Evolutionary conservation across 2,113 vertebrate species (phyloP).

Genomic region (Oophaga pumilio): DNA sequence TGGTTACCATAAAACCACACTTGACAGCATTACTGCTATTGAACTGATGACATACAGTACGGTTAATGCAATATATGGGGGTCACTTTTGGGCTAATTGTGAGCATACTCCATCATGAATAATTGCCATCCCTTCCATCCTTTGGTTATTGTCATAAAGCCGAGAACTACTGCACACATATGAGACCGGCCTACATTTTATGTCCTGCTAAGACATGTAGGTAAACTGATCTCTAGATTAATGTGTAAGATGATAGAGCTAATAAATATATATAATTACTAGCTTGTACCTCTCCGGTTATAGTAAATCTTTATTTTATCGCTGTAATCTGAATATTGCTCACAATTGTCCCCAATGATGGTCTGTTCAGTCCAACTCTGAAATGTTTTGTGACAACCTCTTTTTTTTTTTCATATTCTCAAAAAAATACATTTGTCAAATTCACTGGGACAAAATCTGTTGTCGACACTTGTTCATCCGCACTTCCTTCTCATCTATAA

Average conservation of each 20-base stretch:
- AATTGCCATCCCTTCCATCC: neutral
- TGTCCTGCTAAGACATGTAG: neutral
- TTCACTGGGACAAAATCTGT: neutral
- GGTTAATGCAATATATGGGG: neutral
- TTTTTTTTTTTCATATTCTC: neutral
- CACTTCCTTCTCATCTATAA: neutral
- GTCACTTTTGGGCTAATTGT: neutral
- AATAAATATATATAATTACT: neutral
- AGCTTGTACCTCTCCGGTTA: neutral
- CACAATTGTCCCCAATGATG: neutral
- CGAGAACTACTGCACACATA: neutral
- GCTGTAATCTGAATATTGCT: neutral
- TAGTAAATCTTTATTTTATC: neutral
- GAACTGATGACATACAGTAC: neutral
- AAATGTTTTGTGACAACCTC: neutral
- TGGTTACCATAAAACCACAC: neutral
- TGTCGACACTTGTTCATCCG: neutral
- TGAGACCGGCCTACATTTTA: neutral
- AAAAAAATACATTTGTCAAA: neutral
- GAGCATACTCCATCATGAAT: neutral
- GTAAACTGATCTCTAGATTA: neutral
- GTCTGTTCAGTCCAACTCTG: neutral
- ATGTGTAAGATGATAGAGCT: neutral
- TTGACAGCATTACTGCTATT: neutral
- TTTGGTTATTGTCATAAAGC: neutral